Evolutionary conservation across 2,113 vertebrate species (phyloP).

Genomic region (Nothoprocta perdicaria): DNA sequence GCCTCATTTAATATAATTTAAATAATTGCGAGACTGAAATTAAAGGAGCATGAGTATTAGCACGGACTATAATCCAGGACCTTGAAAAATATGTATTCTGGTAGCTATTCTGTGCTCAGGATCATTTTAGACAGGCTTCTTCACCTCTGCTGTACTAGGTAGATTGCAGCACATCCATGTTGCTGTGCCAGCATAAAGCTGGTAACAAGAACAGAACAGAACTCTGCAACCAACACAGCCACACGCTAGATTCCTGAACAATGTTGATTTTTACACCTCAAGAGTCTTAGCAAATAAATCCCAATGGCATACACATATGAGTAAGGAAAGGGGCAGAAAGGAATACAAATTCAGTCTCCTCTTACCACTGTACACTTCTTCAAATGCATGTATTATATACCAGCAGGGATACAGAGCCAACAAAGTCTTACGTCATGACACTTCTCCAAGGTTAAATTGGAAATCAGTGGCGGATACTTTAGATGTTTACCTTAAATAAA

Average conservation of each 20-base stretch:
- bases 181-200: background rate
- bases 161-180: background rate
- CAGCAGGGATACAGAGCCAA: background rate
- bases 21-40: background rate
- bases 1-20: background rate
- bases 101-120: background rate
- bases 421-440: conserved; percentile 16
- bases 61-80: background rate
- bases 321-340: accelerated
- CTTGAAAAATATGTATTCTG: background rate
- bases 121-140: background rate
- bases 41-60: background rate
- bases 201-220: background rate
- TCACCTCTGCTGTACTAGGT: background rate
- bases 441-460: conserved; percentile 68
- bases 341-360: background rate
- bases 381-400: background rate
- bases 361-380: background rate
- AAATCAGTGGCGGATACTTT: conserved; percentile 31
- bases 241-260: background rate
- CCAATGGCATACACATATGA: background rate
- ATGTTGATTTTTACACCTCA: background rate
- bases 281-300: background rate
- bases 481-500: conserved; percentile 69
- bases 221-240: background rate